Evolutionary conservation across 2,113 vertebrate species (phyloP).

Genomic region (Clarias gariepinus): DNA sequence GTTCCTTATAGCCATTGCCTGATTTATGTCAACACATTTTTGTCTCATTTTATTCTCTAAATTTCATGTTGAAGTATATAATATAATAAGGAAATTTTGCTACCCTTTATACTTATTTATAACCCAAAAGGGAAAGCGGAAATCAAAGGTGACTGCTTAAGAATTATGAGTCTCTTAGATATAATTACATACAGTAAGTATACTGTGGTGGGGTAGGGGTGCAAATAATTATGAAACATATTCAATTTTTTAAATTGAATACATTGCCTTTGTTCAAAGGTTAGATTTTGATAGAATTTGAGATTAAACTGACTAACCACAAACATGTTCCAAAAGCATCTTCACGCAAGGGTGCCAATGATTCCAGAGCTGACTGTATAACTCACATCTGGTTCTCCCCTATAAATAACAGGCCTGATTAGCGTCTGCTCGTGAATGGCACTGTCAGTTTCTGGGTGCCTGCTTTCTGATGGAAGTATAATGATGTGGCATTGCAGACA

Average conservation of each 20-base stretch:
- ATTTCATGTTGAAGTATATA: not conserved
- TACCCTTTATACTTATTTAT: not conserved
- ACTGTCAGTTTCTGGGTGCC: constrained; percentile 32
- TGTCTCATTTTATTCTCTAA: not conserved
- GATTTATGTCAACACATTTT: not conserved
- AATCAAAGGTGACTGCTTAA: not conserved
- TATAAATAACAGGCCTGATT: constrained; percentile 30
- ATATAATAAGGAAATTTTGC: not conserved
- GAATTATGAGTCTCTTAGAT: not conserved
- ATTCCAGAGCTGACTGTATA: not conserved
- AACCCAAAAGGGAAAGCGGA: not conserved
- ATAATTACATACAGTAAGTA: not conserved
- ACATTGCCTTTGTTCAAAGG: not conserved
- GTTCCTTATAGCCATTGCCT: not conserved
- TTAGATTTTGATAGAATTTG: not conserved
- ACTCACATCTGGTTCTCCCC: not conserved
- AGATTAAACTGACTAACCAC: not conserved
- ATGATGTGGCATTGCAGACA: constrained; percentile 45
- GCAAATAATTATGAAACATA: not conserved
- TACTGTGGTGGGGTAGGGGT: too few relatives aligned
- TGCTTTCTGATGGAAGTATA: constrained; percentile 45
- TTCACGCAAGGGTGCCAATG: not conserved
- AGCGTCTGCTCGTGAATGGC: constrained; percentile 6
- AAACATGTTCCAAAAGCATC: not conserved
- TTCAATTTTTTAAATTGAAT: not conserved